Evolutionary conservation across 1,140 invertebrate species (phyloP).

Genomic region (Drepana arcuata): DNA sequence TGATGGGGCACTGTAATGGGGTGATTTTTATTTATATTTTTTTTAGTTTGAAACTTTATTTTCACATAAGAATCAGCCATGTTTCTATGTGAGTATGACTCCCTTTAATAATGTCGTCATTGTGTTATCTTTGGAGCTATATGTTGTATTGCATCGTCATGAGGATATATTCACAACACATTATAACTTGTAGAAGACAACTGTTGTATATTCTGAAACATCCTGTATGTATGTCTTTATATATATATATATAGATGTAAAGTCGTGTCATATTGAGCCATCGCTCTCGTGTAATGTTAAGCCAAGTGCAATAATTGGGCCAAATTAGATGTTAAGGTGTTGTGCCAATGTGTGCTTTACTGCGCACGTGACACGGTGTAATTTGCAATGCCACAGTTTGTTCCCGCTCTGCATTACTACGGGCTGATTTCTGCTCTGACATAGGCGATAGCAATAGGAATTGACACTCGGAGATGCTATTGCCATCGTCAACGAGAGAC

Average conservation of each 20-base stretch:
- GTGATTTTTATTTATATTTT: no score
- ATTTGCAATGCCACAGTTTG: no score
- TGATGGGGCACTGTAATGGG: no score
- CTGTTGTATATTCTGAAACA: background rate
- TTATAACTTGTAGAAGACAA: background rate
- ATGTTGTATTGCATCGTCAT: background rate
- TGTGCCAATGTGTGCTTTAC: background rate
- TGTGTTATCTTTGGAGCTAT: background rate
- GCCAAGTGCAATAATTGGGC: conserved; percentile 5
- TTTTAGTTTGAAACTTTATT: no score
- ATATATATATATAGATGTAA: background rate
- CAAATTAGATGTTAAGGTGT: conserved; percentile 2
- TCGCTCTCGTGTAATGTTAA: background rate
- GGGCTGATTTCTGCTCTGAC: no score
- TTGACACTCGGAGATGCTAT: background rate
- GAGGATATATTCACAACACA: background rate
- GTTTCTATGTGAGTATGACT: no score
- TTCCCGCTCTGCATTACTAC: no score
- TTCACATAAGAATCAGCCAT: no score
- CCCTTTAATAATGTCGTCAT: no score
- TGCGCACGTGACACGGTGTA: background rate
- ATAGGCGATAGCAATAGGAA: background rate
- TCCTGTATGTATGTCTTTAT: background rate
- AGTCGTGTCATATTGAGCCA: conserved; percentile 1
- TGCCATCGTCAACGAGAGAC: background rate